Evolutionary conservation across 2,888 invertebrate species (phyloP).

Genomic region (Cosmorhoe ocellata): DNA sequence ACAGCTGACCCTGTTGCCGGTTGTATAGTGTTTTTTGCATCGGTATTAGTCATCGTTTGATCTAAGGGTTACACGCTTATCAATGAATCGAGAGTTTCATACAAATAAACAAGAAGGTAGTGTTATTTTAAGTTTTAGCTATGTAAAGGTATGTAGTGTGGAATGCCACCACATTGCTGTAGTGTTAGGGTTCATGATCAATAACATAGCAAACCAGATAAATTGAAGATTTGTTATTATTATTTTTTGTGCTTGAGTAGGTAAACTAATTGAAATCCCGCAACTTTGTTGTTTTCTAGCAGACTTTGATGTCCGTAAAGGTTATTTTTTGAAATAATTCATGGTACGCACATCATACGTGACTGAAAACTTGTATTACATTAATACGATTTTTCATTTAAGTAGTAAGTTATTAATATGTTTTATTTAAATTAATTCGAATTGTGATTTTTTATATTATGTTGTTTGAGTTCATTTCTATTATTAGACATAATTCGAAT

Average conservation of each 20-base stretch:
- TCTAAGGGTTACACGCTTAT: slow-evolving; percentile 56
- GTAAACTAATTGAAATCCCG: no score
- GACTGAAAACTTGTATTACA: no score
- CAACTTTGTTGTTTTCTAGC: no score
- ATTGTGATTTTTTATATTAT: no score
- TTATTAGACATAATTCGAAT: neutral
- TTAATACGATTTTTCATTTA: no score
- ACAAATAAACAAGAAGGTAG: slow-evolving; percentile 34
- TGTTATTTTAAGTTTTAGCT: slow-evolving; percentile 21
- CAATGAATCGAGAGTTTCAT: slow-evolving; percentile 56
- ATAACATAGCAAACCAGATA: slow-evolving; percentile 17
- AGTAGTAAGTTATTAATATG: no score
- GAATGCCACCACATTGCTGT: neutral
- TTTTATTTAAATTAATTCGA: no score
- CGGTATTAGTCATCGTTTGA: slow-evolving; percentile 64
- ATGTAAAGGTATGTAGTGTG: neutral
- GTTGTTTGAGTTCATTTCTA: no score
- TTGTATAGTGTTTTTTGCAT: slow-evolving; percentile 63
- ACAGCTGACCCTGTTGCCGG: slow-evolving; percentile 56
- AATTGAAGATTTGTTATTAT: neutral
- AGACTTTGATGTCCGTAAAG: no score
- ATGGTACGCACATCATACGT: no score
- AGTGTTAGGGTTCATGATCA: neutral
- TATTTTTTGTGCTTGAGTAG: no score
- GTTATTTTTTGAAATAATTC: no score